These are phyloP conservation scores for Syndactyla subalaris DNA, from an alignment of 2,797 vertebrate genomes.

Conservation along the genomic window DNA sequence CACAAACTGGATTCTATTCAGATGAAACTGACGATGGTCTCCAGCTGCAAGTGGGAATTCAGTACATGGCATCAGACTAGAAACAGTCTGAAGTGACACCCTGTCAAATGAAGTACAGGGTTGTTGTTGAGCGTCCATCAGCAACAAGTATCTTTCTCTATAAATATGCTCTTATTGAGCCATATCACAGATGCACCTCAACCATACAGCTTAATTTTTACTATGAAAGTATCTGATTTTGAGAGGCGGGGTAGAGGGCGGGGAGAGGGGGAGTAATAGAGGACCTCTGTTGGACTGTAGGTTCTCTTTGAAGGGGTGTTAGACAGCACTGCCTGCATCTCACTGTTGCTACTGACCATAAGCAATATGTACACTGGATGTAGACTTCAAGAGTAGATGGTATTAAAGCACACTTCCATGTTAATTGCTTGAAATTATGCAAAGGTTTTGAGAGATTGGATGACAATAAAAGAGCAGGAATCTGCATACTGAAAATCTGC, in stretches of 20 bases:
- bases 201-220: not conserved
- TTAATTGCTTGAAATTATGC: not conserved
- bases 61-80: not conserved
- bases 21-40: not conserved
- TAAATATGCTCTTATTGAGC: not conserved
- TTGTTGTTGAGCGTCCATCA: not conserved
- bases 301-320: not conserved
- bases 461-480: not conserved
- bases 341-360: not conserved
- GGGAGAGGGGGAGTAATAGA: accelerated
- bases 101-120: not conserved
- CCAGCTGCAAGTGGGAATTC: not conserved
- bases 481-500: not conserved
- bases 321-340: not conserved
- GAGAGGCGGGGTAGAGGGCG: accelerated
- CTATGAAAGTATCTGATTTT: not conserved
- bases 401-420: not conserved
- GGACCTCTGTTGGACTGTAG: not conserved
- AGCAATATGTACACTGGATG: not conserved
- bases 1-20: not conserved
- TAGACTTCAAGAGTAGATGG: not conserved
- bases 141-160: not conserved
- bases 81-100: not conserved
- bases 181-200: not conserved
- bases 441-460: not conserved